Percentiles rank a stretch among this genome's conserved stretches.
Conservation (phyloP, 1,140 invertebrate species). For the Piezodorus guildinii region DNA sequence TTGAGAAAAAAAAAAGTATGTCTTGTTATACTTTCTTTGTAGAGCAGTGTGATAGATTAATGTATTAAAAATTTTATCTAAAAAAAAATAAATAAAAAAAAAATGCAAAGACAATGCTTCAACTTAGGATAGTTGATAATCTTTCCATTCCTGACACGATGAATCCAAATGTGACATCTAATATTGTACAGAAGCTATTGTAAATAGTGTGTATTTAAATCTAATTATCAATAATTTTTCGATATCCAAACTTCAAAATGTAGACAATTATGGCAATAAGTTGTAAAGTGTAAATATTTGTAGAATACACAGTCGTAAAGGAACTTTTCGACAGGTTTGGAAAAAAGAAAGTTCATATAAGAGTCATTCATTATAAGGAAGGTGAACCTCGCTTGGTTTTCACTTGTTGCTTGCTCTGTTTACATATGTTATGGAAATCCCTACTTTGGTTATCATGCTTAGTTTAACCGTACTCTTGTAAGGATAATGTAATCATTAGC, state of each 20-base stretch:
- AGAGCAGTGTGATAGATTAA: too few relatives aligned
- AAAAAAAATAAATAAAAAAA: too few relatives aligned
- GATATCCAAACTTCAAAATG: slow-evolving; percentile 13
- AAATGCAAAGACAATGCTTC: too few relatives aligned
- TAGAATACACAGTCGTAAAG: neutral
- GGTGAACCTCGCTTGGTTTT: slow-evolving; percentile 22
- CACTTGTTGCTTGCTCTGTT: slow-evolving; percentile 15
- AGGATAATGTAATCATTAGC: slow-evolving; percentile 23
- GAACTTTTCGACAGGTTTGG: too few relatives aligned
- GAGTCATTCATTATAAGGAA: slow-evolving; percentile 15
- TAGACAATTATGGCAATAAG: slow-evolving; percentile 21
- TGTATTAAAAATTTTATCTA: too few relatives aligned
- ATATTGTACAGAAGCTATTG: slow-evolving; percentile 5
- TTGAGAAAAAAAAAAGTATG: too few relatives aligned
- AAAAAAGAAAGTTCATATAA: neutral
- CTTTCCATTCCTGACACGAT: too few relatives aligned
- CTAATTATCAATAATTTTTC: slow-evolving; percentile 9
- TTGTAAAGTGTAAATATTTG: slow-evolving; percentile 22
- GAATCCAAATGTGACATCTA: too few relatives aligned
- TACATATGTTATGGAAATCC: slow-evolving; percentile 18
- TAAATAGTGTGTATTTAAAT: slow-evolving; percentile 21
- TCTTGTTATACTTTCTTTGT: too few relatives aligned
- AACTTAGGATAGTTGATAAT: too few relatives aligned
- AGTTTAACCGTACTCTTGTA: slow-evolving; percentile 14
- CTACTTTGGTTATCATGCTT: slow-evolving; percentile 15